A percentile compares a stretch with the other conserved stretches of the same genome.
Evolutionary conservation across 2,888 invertebrate genomes (phyloP).

Genomic region (Mesoligia furuncula): DNA sequence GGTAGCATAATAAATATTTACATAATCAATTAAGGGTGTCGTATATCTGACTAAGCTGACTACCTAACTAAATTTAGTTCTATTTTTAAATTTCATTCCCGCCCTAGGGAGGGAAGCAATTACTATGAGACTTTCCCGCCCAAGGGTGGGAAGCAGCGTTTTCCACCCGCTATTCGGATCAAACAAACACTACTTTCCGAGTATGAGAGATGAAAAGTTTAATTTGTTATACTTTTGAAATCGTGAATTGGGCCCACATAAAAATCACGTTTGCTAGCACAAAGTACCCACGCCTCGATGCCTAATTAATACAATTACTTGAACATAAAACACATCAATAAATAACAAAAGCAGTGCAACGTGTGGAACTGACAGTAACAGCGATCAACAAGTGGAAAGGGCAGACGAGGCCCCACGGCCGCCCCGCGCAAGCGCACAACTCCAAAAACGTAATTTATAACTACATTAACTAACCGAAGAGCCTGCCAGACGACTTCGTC

Average conservation of each 20-base stretch:
- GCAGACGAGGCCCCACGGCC: slow-evolving; percentile 57
- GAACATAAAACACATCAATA: slow-evolving; percentile 51
- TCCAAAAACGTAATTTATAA: slow-evolving; percentile 88
- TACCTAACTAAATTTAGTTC: too few relatives aligned
- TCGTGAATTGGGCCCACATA: not conserved
- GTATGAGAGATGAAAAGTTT: not conserved
- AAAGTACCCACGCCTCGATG: slow-evolving; percentile 20
- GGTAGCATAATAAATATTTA: too few relatives aligned
- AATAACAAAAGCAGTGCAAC: slow-evolving; percentile 57
- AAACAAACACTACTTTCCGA: too few relatives aligned
- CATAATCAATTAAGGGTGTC: too few relatives aligned
- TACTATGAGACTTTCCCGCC: too few relatives aligned
- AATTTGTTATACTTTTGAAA: not conserved
- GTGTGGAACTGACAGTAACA: slow-evolving; percentile 62
- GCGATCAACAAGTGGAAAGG: slow-evolving; percentile 65
- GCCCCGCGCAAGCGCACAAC: slow-evolving; percentile 59
- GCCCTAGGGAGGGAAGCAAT: too few relatives aligned
- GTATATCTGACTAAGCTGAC: too few relatives aligned
- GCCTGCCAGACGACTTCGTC: slow-evolving; percentile 79
- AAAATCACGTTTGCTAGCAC: slow-evolving; percentile 12
- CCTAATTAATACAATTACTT: slow-evolving; percentile 46
- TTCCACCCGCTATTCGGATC: too few relatives aligned
- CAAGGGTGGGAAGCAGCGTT: too few relatives aligned
- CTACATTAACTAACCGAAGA: slow-evolving; percentile 85
- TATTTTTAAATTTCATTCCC: too few relatives aligned